Evolutionary conservation across 2,113 vertebrate species (phyloP), one percentile per base, ranked within the genome.

Genomic region (Lichenostomus cassidix): DNA sequence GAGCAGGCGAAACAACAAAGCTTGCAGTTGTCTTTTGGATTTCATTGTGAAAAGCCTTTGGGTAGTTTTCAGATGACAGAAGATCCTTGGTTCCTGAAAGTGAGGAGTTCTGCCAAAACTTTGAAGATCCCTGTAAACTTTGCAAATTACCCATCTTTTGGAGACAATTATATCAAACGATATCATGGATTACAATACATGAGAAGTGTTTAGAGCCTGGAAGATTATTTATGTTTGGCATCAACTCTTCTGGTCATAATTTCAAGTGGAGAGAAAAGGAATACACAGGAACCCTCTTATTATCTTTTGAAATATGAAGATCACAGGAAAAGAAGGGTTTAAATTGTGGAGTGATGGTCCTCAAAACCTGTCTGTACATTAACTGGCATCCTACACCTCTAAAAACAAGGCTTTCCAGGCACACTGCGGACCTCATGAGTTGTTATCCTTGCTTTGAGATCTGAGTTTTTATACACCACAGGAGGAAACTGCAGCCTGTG

Each of bases 221-320:
- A 87, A 97, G 96, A 96, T 96, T 94, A 91, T 96, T 95, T 92
- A 96, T 87, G 87, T 97, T 97, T 96, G 96, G 92, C 73, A 90
- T 94, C 96, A 93, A 83, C 60, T 95, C 90, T 89, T 89, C 74
- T 74, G 96, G 97, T 96, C 95, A 82, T 91, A 89, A 97, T 95
- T 96, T 97, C 94, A 97, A 96, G 92, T 17, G 20, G 58, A 46
- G 85, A 95, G 94, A 94, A 95, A 69, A 87, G 53, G 70, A 96
- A 83, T 90, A 87, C 90, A 90, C 74, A 94, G 95, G 91, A 96
- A 95, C 93, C 80, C 90, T 94, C 96, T 96, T 96, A 96, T 97
- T 95, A 97, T 82, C 94, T 97, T 97, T 96, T 97, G 96, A 97
- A 98, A 96, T 88, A 96, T 96, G 97, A 98, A 97, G 96, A 97